A percentile compares a stretch with the other conserved stretches of the same genome.
These are phyloP conservation scores for Siniperca knerii DNA, from an alignment of 2,113 vertebrate genomes.

Conservation along the genomic window DNA sequence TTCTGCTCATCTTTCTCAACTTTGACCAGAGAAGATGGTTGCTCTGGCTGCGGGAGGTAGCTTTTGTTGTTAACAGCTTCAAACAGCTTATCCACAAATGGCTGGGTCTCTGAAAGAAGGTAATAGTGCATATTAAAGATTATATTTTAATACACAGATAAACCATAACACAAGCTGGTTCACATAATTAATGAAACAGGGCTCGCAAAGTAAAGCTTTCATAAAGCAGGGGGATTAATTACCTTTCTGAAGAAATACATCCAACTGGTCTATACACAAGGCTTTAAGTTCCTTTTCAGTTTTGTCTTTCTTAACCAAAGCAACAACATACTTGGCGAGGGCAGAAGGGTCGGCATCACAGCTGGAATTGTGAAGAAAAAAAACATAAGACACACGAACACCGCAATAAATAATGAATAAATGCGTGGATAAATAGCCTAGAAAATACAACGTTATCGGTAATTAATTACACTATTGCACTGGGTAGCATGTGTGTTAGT, in stretches of 20 bases:
- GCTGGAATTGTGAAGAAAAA: slow-evolving; percentile 76
- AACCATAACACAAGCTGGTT: background rate
- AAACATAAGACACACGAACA: background rate
- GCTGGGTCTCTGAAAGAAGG: slow-evolving; percentile 91
- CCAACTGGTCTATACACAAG: slow-evolving; percentile 97
- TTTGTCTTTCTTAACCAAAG: slow-evolving; percentile 99
- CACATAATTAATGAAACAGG: background rate
- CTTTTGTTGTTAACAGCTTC: slow-evolving; percentile 97
- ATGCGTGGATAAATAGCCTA: fast-evolving
- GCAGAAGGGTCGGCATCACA: slow-evolving; percentile 99
- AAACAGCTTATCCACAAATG: slow-evolving; percentile 98
- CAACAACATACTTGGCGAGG: slow-evolving; percentile 98
- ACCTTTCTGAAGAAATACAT: slow-evolving; percentile 99
- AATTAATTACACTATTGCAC: background rate
- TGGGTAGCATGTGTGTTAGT: background rate
- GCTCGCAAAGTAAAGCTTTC: background rate
- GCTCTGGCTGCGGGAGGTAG: slow-evolving; percentile 94
- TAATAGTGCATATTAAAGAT: background rate
- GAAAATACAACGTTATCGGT: too few relatives aligned
- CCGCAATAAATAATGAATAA: background rate
- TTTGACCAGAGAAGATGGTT: slow-evolving; percentile 84
- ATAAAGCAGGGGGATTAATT: slow-evolving; percentile 12
- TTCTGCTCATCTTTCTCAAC: slow-evolving; percentile 94
- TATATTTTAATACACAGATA: background rate
- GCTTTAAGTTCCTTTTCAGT: slow-evolving; percentile 97